Percentiles rank a stretch among this genome's conserved stretches.
Conservation (phyloP, 2,797 vertebrate genomes). For the Myotis vivesi region DNA sequence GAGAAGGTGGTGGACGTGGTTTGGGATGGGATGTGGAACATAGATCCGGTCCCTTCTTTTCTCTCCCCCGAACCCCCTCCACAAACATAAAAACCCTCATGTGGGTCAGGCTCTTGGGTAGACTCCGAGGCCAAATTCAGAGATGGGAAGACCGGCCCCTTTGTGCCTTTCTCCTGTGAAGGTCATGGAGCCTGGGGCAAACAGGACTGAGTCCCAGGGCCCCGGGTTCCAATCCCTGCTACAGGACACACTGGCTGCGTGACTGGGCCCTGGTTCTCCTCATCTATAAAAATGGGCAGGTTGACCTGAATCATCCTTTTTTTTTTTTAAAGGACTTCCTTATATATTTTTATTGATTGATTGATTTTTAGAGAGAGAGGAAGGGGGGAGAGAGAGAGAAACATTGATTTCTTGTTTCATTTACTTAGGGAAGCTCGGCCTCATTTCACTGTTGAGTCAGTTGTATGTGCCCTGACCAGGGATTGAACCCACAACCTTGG, state of each 20-base stretch:
- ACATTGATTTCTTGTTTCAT: background rate
- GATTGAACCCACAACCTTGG: background rate
- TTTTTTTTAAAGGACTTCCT: background rate
- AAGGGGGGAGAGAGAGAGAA: background rate
- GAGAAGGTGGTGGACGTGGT: background rate
- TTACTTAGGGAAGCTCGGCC: background rate
- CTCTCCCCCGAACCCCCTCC: background rate
- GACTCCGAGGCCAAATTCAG: background rate
- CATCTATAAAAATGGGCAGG: background rate
- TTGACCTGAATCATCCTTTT: background rate
- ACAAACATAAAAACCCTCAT: background rate
- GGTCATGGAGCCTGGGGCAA: background rate
- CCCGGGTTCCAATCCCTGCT: background rate
- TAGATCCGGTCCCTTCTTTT: background rate
- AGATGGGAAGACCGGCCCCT: background rate
- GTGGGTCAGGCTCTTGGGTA: background rate
- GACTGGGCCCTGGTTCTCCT: background rate
- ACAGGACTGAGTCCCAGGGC: background rate
- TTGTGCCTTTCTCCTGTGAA: background rate
- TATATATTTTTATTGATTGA: background rate
- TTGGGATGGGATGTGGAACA: background rate
- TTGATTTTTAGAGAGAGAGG: background rate
- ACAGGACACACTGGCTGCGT: fast-evolving
- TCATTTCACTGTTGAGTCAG: background rate
- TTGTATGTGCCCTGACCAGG: background rate